Evolutionary conservation across 2,113 vertebrate genomes (phyloP).

Genomic region (Pelvicachromis taeniatus): DNA sequence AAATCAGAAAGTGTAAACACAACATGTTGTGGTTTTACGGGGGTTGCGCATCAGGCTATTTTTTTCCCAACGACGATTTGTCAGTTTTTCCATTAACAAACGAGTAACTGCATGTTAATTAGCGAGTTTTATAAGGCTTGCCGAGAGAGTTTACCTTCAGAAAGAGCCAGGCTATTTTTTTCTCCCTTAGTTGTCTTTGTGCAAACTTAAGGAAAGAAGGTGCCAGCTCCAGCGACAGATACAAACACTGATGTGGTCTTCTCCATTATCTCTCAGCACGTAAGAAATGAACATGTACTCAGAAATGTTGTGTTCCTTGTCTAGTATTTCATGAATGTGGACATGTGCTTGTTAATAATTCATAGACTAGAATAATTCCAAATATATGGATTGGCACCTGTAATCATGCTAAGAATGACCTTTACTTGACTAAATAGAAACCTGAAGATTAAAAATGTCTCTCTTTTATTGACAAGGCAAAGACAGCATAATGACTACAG

Average conservation of each 20-base stretch:
- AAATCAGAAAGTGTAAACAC: neutral
- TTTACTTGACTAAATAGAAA: constrained; percentile 30
- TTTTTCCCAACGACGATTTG: neutral
- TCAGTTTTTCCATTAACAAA: neutral
- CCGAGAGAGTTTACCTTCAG: neutral
- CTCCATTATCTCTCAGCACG: neutral
- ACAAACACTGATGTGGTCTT: neutral
- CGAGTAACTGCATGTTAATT: neutral
- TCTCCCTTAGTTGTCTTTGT: neutral
- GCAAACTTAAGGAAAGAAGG: neutral
- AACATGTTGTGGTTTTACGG: neutral
- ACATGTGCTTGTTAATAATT: neutral
- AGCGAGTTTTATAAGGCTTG: neutral
- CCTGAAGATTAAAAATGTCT: constrained; percentile 11
- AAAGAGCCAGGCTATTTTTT: neutral
- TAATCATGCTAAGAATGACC: constrained; percentile 10
- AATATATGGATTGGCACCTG: neutral
- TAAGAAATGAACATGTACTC: neutral
- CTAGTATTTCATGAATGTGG: neutral
- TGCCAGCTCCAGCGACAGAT: neutral
- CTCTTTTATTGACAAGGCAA: constrained; percentile 10
- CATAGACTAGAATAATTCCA: neutral
- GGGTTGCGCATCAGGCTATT: neutral
- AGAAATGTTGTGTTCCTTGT: neutral
- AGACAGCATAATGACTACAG: constrained; percentile 24